Evolutionary conservation across 2,888 invertebrate species (phyloP).

Genomic region (Oscheius onirici): DNA sequence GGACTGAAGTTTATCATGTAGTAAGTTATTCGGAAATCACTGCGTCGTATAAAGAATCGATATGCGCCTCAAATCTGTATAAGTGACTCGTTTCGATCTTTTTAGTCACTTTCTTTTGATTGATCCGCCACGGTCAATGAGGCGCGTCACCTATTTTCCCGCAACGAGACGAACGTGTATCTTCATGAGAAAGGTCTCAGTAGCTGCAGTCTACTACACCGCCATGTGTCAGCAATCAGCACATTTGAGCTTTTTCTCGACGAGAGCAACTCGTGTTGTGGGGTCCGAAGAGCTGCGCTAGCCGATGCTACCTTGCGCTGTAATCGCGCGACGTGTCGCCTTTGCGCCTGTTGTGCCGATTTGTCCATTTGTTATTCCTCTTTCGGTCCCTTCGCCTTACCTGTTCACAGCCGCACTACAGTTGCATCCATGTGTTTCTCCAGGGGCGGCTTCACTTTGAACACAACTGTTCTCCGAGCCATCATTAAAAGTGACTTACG

Average conservation of each 20-base stretch:
- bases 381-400: slow-evolving; percentile 21
- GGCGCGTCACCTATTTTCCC: slow-evolving; percentile 6
- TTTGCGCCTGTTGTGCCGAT: slow-evolving; percentile 29
- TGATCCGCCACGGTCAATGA: slow-evolving; percentile 10
- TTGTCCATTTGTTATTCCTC: slow-evolving; percentile 34
- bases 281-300: slow-evolving; percentile 13
- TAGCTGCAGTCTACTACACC: not conserved
- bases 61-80: too few species aligned
- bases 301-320: slow-evolving; percentile 24
- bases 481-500: not conserved
- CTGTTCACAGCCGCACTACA: slow-evolving; percentile 1
- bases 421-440: not conserved
- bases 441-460: not conserved
- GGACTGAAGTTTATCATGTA: too few species aligned
- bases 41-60: too few species aligned
- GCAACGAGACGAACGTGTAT: not conserved
- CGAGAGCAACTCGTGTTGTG: slow-evolving; percentile 27
- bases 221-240: slow-evolving; percentile 5
- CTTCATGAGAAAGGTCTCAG: slow-evolving; percentile 2
- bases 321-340: slow-evolving; percentile 31
- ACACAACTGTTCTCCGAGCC: not conserved
- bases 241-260: not conserved
- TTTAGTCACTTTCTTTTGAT: not conserved
- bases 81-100: too few species aligned
- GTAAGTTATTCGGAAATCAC: too few species aligned